A percentile compares a stretch with the other conserved stretches of the same genome.
Evolutionary conservation across 1,140 invertebrate species (phyloP).

Genomic region (Sarcophaga bullata): DNA sequence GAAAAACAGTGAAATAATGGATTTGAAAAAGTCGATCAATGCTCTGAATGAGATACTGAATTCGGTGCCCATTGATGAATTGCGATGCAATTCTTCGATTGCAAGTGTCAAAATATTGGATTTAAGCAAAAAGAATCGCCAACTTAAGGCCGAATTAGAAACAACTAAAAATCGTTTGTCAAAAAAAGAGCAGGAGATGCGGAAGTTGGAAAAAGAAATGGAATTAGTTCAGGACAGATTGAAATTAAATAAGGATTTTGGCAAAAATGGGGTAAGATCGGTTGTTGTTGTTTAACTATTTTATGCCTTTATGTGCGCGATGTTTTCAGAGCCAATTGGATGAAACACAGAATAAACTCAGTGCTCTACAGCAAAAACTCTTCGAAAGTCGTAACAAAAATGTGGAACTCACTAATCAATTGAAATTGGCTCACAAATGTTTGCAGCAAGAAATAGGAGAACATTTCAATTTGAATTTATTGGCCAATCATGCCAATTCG

Average conservation of each 20-base stretch:
- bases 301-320: too few relatives aligned
- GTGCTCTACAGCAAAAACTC: conserved; percentile 71
- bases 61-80: conserved; percentile 67
- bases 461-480: conserved; percentile 64
- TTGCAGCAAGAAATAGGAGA: conserved; percentile 77
- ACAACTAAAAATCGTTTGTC: conserved; percentile 61
- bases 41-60: conserved; percentile 67
- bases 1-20: conserved; percentile 68
- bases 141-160: conserved; percentile 69
- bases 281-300: background rate
- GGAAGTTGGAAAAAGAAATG: conserved; percentile 66
- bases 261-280: background rate
- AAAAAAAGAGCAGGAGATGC: conserved; percentile 63
- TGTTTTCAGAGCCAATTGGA: conserved; percentile 58
- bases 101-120: conserved; percentile 70
- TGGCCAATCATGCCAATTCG: conserved; percentile 60
- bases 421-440: conserved; percentile 72
- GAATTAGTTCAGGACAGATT: conserved; percentile 54
- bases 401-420: conserved; percentile 72
- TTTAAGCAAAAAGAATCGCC: conserved; percentile 70
- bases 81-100: conserved; percentile 67
- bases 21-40: conserved; percentile 67
- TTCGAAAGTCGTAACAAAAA: conserved; percentile 75
- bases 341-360: conserved; percentile 72
- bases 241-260: conserved; percentile 43